Evolutionary conservation across 92 coral and sea anemone genomes (phyloP).

Genomic region (Porites divaricata): DNA sequence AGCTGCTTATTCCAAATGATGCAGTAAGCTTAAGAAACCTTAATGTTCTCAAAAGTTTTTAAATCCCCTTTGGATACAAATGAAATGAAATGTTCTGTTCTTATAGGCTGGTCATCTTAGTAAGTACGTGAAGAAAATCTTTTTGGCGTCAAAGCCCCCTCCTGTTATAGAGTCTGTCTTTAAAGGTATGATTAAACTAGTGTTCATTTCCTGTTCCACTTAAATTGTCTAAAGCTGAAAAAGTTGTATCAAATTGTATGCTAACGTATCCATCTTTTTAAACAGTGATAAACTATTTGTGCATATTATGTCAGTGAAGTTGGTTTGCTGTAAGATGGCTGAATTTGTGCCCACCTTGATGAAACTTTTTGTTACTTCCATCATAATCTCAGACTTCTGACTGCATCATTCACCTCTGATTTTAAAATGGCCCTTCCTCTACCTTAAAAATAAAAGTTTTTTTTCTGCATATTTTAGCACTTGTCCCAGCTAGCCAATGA

Average conservation of each 20-base stretch:
- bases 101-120: conserved; percentile 88
- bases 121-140: conserved; percentile 95
- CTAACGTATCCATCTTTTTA: not conserved
- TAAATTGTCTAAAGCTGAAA: not conserved
- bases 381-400: not conserved
- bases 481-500: not conserved
- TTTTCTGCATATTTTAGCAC: not conserved
- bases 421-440: not conserved
- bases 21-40: conserved; percentile 56
- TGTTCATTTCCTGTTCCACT: too few species aligned
- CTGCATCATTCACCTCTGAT: not conserved
- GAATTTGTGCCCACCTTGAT: not conserved
- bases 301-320: too few species aligned
- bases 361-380: not conserved
- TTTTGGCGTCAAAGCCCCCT: conserved; percentile 95
- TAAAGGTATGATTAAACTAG: conserved; percentile 66
- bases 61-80: too few species aligned
- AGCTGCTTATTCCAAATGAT: conserved; percentile 88
- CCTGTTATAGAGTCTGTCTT: conserved; percentile 94
- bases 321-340: too few species aligned
- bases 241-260: not conserved
- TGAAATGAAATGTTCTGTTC: not conserved
- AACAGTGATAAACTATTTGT: not conserved
- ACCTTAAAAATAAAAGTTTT: not conserved
- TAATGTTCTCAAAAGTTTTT: not conserved